Percentiles rank a stretch among this genome's conserved stretches.
Evolutionary conservation across 2,113 vertebrate genomes (phyloP).

Genomic region (Nerophis ophidion): DNA sequence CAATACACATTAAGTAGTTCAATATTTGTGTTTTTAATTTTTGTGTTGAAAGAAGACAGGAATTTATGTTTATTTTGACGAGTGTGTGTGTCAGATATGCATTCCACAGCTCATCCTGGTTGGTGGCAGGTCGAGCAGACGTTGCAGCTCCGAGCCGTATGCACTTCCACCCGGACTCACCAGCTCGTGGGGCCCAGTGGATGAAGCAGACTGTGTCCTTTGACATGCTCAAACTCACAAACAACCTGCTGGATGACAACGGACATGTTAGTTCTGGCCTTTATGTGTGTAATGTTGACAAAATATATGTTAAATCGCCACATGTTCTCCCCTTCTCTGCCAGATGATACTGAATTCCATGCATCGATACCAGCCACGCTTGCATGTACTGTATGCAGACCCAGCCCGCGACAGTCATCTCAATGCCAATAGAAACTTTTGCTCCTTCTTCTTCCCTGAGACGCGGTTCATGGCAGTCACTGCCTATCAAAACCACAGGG

Average conservation of each 20-base stretch:
- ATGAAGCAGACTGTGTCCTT: conserved; percentile 96
- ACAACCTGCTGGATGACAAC: conserved; percentile 90
- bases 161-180: conserved; percentile 94
- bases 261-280: conserved; percentile 76
- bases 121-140: conserved; percentile 85
- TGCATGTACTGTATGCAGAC: conserved; percentile 89
- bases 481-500: conserved; percentile 93
- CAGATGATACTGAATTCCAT: conserved; percentile 96
- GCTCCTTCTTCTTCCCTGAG: conserved; percentile 85
- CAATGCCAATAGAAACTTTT: conserved; percentile 86
- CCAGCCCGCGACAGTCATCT: conserved; percentile 75
- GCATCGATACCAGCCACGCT: conserved; percentile 94
- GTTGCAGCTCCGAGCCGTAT: conserved; percentile 80
- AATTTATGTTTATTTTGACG: background rate
- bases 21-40: no score
- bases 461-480: conserved; percentile 92
- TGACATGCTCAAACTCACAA: conserved; percentile 93
- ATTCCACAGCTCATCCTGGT: conserved; percentile 94
- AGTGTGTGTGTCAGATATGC: conserved; percentile 75
- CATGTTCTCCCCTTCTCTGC: background rate
- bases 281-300: background rate
- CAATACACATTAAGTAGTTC: no score
- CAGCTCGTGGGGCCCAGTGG: conserved; percentile 87
- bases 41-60: no score
- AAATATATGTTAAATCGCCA: background rate